Conservation (phyloP, 2,113 vertebrate genomes). For the Guaruba guarouba region DNA sequence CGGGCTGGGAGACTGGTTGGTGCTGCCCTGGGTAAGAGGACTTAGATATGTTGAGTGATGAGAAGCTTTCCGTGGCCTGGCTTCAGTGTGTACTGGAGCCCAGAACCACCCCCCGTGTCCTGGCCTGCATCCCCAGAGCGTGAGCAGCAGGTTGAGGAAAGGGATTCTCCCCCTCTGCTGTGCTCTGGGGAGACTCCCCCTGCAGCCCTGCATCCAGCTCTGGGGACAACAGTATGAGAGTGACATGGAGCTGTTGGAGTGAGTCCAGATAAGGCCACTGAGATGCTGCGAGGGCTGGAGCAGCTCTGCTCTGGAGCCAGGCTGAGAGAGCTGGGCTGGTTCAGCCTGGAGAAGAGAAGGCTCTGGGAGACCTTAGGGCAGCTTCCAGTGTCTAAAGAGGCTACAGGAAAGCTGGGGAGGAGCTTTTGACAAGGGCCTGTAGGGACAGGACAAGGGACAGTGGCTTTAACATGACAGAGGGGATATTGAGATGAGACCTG, state of each 20-base stretch:
- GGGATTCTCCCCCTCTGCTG: not conserved
- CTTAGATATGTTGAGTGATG: not conserved
- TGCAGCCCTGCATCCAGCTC: not conserved
- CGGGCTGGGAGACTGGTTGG: not conserved
- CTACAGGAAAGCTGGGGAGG: too few relatives aligned
- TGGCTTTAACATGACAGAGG: too few relatives aligned
- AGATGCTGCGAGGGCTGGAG: not conserved
- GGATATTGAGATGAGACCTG: too few relatives aligned
- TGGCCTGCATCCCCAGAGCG: not conserved
- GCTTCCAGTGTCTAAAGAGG: too few relatives aligned
- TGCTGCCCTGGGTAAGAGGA: not conserved
- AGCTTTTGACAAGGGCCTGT: too few relatives aligned
- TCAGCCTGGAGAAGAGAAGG: too few relatives aligned
- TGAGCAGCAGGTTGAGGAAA: not conserved
- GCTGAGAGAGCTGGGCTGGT: not conserved
- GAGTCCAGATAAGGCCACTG: not conserved
- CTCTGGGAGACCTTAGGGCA: too few relatives aligned
- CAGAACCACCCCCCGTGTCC: not conserved
- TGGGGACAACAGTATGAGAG: not conserved
- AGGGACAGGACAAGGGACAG: too few relatives aligned
- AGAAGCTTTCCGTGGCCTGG: not conserved
- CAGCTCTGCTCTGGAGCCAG: not conserved
- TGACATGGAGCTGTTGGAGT: not conserved
- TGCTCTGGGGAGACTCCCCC: not conserved
- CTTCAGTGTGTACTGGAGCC: not conserved